Base-by-base conservation (phyloP, 1,140 invertebrate genomes). In the Maconellicoccus hirsutus region DNA sequence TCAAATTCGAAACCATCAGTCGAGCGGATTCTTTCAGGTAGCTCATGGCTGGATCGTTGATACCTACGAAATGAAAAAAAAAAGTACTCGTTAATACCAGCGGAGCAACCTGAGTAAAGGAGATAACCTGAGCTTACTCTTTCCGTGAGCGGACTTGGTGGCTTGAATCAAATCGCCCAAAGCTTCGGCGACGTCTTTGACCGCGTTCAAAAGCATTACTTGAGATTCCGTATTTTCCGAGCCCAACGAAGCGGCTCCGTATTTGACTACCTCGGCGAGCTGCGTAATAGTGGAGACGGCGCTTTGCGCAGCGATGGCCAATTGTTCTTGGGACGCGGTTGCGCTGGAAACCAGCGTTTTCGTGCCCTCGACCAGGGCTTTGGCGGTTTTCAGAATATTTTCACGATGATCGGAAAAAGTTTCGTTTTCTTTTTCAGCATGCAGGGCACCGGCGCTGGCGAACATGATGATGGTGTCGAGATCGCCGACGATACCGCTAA, bases 1-100 rank as follows among this genome's bases (percentile, higher is more conserved):
- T 98, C 26, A 99, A 96, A 80, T 98, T 99, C 0, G 94, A 96
- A 59, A 99, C 96, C 96, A 99, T 98, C 26, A 96, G 92, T 92
- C 98, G 98, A 66, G 97, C 96, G 52, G 95, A 96, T 77, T 98
- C 96, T 79, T 98, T 98, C 0, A 99, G 85, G 77, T 93, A 86
- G n/a, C 91, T 85, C 94, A 99, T 98, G 12, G 94, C 91, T 0
- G 95, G 94, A 81, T 98, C 94, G 75, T 92, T 88, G 71, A 96
- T 91, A 69, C 87, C 70, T 25, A 26, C 2, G n/a, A 52, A 14
- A 52, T 52, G n/a, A 3, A 19, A 52, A 52, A n/a, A n/a, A n/a
- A n/a, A n/a, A n/a, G n/a, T n/a, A n/a, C n/a, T n/a, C n/a, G n/a
- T n/a, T n/a, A n/a, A n/a, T n/a, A n/a, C n/a, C n/a, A n/a, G n/a